Evolutionary conservation across 2,888 invertebrate genomes (phyloP), one percentile per base, ranked within the genome.

Genomic region (Hartigia nigra): DNA sequence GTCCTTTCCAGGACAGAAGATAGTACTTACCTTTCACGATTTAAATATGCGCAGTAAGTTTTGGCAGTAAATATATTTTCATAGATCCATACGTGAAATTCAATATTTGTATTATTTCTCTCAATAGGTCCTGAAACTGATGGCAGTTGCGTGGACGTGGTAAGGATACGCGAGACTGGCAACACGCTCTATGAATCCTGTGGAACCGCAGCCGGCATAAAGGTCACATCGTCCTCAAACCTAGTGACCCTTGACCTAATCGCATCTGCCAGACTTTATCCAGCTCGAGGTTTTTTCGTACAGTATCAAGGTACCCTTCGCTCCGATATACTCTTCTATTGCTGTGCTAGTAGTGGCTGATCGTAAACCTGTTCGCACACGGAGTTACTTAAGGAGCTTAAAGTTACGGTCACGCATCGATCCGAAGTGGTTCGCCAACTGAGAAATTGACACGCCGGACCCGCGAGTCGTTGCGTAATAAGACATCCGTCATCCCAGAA

Each of bases 31-130:
- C 0, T 91, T 96, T 55, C 92, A 96, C 84, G 96, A 96, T 90
- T 93, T 96, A 82, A 94, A 95, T 81, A 93, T 96, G 86, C 93
- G 95, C 89, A 94, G 96, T 95, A 91, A 93, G 93, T 92, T 23
- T 12, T 12, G 23, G 12, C 32, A n/a, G 23, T 74, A 31, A 77
- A 77, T 35, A n/a, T 70, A 76, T 31, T 74, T 31, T 75, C 14
- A 14, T 1, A 32, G 4, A 11, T 37, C 11, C 12, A 55, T n/a
- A 32, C 39, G 55, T 31, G n/a, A 4, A 5, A 75, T 75, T 23
- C 4, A 1, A 55, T 31, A 31, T 3, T 34, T 77, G 2, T 3
- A 31, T 9, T 32, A 0, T 35, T 70, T 5, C 55, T 31, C 1
- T 72, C 31, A 77, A 23, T 75, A 91, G 91, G 86, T 78, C 88